These are phyloP conservation scores for Campylomormyrus numenius DNA, from an alignment of 2,113 vertebrate genomes.

Conservation along the genomic window DNA sequence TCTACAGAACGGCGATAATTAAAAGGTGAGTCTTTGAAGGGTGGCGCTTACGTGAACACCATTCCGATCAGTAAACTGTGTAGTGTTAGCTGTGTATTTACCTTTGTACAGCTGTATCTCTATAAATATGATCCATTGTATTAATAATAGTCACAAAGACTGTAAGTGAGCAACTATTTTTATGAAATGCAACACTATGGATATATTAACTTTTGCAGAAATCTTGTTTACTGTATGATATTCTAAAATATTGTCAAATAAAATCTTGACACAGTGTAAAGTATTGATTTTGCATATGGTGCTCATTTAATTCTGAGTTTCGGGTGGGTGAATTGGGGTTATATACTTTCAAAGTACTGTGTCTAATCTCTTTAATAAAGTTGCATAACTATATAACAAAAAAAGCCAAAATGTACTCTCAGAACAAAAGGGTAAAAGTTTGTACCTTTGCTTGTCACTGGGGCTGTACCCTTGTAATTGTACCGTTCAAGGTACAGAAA, in stretches of 20 bases:
- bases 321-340: not conserved
- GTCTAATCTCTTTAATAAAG: not conserved
- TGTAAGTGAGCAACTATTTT: slow-evolving; percentile 99
- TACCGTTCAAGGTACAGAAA: too few relatives aligned
- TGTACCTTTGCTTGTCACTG: too few relatives aligned
- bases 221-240: slow-evolving; percentile 99
- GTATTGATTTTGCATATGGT: slow-evolving; percentile 28
- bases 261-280: slow-evolving; percentile 85
- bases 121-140: slow-evolving; percentile 96
- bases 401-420: not conserved
- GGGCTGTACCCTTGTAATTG: too few relatives aligned
- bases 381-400: not conserved
- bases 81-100: slow-evolving; percentile 94
- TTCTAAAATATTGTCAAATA: slow-evolving; percentile 98
- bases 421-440: too few relatives aligned
- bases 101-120: slow-evolving; percentile 85
- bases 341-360: not conserved
- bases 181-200: slow-evolving; percentile 98
- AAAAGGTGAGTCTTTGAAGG: slow-evolving; percentile 38
- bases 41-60: slow-evolving; percentile 66
- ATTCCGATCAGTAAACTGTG: slow-evolving; percentile 89
- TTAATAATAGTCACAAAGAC: slow-evolving; percentile 92
- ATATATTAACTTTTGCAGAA: slow-evolving; percentile 99
- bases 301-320: not conserved
- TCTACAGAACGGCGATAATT: slow-evolving; percentile 15